Base-by-base conservation (phyloP, 2,113 vertebrate species). In the Heliornis fulica region DNA sequence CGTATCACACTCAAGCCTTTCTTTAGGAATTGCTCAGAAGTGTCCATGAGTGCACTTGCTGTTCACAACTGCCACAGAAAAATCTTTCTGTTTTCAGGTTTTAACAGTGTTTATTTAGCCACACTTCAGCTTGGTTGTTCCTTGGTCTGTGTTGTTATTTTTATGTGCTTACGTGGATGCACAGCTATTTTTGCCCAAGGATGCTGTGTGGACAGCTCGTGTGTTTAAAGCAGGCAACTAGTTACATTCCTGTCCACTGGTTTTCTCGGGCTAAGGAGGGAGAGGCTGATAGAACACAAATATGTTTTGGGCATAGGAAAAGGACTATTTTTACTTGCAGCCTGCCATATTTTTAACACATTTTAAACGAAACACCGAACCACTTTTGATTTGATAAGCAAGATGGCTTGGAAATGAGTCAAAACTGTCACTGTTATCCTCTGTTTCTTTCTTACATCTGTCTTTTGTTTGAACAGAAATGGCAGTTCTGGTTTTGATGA, bases 261-360 rank as follows among this genome's bases (percentile, higher is more conserved):
- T 54, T 82, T 87, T 85, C 61, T 56, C 13, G 54, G 53, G 38
- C 60, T 34, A 51, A 56, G 46, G 40, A 92, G 23, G n/a, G 41
- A 48, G 25, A 45, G 32, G 5, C 23, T 71, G 63, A 68, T 19
- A 68, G 48, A 60, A 75, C 38, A 94, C 20, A 77, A 66, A 70
- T 50, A 69, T 0, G 0, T n/a, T 36, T 15, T 48, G 36, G 54
- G 29, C 31, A 36, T 13, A 68, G 31, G 48, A 71, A 41, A 84
- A 78, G 5, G n/a, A 71, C 57, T 90, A 53, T 64, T 89, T 92
- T 82, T 76, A 65, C 15, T 76, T 83, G 31, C 34, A 91, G 41
- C 9, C 48, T 85, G 38, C 2, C 3, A 10, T 48, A 66, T 69
- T 91, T 87, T 77, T 70, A 77, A 69, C 31, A 81, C 7, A 16